Conservation (phyloP, 2,888 invertebrate species). For the Drosophila mayaguana region DNA sequence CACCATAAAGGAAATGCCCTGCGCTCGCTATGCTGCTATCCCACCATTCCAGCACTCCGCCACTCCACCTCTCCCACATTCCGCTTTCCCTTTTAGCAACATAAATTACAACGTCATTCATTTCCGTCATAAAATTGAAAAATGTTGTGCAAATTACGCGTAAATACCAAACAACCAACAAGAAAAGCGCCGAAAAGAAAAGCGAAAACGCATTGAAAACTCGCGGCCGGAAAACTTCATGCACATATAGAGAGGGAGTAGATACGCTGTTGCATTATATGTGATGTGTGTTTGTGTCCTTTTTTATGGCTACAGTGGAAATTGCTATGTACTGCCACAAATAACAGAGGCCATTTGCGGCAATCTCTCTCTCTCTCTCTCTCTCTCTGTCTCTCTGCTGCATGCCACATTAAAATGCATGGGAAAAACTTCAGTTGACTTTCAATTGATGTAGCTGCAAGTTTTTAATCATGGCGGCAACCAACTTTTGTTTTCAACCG, state of each 20-base stretch:
- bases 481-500: not conserved
- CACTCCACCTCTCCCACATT: too few species aligned
- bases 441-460: conserved; percentile 10
- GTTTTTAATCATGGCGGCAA: not conserved
- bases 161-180: conserved; percentile 55
- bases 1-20: conserved; percentile 17
- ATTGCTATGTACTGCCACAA: conserved; percentile 22
- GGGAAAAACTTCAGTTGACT: conserved; percentile 7
- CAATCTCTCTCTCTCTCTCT: not conserved
- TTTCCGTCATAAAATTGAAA: conserved; percentile 81
- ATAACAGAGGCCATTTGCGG: conserved; percentile 32
- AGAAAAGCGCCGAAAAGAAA: conserved; percentile 27
- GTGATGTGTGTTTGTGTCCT: not conserved
- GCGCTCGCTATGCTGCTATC: too few species aligned
- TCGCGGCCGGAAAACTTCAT: conserved; percentile 63
- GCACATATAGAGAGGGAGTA: conserved; percentile 21
- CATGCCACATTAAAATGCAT: conserved; percentile 40
- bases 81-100: conserved; percentile 34
- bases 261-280: conserved; percentile 2
- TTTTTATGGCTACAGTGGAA: conserved; percentile 20
- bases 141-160: conserved; percentile 79
- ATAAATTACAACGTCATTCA: conserved; percentile 77
- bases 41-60: too few species aligned
- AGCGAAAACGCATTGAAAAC: conserved; percentile 58
- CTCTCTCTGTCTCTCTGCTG: conserved; percentile 1